Base-by-base conservation (phyloP, 1,140 invertebrate species). In the Aplysia californica region DNA sequence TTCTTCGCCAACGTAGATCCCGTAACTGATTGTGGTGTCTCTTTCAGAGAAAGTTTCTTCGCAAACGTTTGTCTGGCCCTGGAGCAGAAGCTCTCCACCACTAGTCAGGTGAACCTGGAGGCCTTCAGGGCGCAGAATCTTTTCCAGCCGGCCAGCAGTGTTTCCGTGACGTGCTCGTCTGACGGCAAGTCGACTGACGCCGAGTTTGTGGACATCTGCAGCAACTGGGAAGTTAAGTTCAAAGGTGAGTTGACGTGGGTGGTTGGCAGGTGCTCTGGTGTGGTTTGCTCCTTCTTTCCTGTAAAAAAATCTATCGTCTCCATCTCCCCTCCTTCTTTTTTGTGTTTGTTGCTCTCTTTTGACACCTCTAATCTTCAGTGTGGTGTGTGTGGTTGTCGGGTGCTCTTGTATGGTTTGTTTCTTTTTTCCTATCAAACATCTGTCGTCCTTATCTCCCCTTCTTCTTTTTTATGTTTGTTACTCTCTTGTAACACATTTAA, bases 151-250 rank as follows among this genome's bases (percentile, higher is more conserved):
- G 6, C 35, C 23, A 33, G 39, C 36, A 4, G 31, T 4, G 33
- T 75, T 21, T 41, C 39, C 39, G 72, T 75, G 1, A 33, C 72
- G 33, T 29, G 18, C 18, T 35, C 36, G 5, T 64, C 56, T 21
- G 58, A 33, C 21, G 33, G 61, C 4, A 6, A 29, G 26, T 23
- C 50, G 4, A 41, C 66, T 15, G 61, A 75, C 66, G 72, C 20
- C 4, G 41, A 66, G n/a, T 75, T 75, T 55, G 2, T 75, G n/a
- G 38, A 35, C 33, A 55, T 75, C 35, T 65, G 59, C 39, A 29
- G 50, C 3, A 75, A 75, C 41, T 75, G 72, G 72, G 72, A 75
- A 18, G 38, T 75, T 4, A 65, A 50, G 15, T 66, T 75, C 50
- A 2, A 50, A 29, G 72, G 72, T 75, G 33, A 41, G 56, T 59